Evolutionary conservation across 2,888 invertebrate species (phyloP).

Genomic region (Liposcelis brunnea): DNA sequence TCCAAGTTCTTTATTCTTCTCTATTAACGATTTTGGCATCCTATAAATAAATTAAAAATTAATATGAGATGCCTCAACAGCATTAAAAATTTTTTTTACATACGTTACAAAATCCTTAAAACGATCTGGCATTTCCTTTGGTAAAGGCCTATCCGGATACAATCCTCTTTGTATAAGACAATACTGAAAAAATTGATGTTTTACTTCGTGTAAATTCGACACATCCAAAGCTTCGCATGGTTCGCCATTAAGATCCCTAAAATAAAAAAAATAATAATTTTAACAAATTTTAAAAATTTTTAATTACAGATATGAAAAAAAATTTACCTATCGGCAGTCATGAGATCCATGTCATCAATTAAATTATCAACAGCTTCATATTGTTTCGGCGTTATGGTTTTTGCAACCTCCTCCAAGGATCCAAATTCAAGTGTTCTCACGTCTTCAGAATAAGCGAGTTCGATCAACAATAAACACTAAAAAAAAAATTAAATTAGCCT

Average conservation of each 20-base stretch:
- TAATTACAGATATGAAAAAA: background rate
- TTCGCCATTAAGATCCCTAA: background rate
- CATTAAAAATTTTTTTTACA: no score
- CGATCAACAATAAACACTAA: conserved; percentile 19
- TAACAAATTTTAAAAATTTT: background rate
- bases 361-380: background rate
- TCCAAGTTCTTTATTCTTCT: no score
- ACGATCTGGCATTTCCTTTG: background rate
- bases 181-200: conserved; percentile 1
- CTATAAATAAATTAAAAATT: no score
- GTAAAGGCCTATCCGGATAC: conserved; percentile 1
- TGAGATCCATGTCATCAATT: conserved; percentile 5
- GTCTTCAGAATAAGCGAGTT: background rate
- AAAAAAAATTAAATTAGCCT: background rate
- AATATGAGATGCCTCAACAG: no score
- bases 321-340: conserved; percentile 4
- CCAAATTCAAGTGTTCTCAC: background rate
- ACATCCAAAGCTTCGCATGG: background rate
- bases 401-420: background rate
- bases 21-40: no score
- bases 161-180: conserved; percentile 1
- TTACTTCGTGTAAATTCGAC: background rate
- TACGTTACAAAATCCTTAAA: no score
- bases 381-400: background rate
- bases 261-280: background rate